These are phyloP conservation scores for Labia minor DNA, from an alignment of 2,888 invertebrate genomes.

Conservation along the genomic window DNA sequence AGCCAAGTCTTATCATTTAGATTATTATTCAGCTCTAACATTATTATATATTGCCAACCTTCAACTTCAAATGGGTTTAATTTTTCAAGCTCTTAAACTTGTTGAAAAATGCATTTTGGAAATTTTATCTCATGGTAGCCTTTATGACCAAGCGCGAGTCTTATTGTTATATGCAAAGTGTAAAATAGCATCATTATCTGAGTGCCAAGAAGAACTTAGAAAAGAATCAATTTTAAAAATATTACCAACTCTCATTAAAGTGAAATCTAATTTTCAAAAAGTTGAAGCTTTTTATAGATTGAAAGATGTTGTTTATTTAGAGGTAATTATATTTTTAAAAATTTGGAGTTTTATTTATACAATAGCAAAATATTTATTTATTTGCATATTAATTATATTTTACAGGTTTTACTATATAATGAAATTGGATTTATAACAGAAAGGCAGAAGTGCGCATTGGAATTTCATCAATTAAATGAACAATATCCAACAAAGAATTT, in stretches of 20 bases:
- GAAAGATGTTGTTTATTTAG: slow-evolving; percentile 59
- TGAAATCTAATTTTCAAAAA: slow-evolving; percentile 57
- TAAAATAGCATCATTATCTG: slow-evolving; percentile 53
- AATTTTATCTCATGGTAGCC: slow-evolving; percentile 68
- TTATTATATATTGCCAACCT: slow-evolving; percentile 71
- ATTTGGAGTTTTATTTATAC: too few relatives aligned
- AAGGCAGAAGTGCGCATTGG: slow-evolving; percentile 70
- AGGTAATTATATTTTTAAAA: slow-evolving; percentile 42
- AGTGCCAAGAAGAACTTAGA: slow-evolving; percentile 38
- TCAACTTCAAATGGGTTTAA: slow-evolving; percentile 62
- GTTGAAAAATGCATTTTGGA: slow-evolving; percentile 58
- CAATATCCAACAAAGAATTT: slow-evolving; percentile 50
- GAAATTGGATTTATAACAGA: slow-evolving; percentile 58
- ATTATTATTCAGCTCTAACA: slow-evolving; percentile 61
- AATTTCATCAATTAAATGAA: slow-evolving; percentile 65
- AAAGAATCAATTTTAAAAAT: slow-evolving; percentile 44
- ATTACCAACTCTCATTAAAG: slow-evolving; percentile 51
- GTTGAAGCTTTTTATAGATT: slow-evolving; percentile 65
- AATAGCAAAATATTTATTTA: too few relatives aligned
- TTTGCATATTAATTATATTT: slow-evolving; percentile 31
- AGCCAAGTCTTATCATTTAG: slow-evolving; percentile 62
- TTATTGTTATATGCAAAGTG: slow-evolving; percentile 68
- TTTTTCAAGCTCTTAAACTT: slow-evolving; percentile 60
- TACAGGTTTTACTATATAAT: slow-evolving; percentile 64
- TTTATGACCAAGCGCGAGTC: slow-evolving; percentile 68